Base-by-base conservation (phyloP, 2,888 invertebrate genomes). In the Keiferia lycopersicella region DNA sequence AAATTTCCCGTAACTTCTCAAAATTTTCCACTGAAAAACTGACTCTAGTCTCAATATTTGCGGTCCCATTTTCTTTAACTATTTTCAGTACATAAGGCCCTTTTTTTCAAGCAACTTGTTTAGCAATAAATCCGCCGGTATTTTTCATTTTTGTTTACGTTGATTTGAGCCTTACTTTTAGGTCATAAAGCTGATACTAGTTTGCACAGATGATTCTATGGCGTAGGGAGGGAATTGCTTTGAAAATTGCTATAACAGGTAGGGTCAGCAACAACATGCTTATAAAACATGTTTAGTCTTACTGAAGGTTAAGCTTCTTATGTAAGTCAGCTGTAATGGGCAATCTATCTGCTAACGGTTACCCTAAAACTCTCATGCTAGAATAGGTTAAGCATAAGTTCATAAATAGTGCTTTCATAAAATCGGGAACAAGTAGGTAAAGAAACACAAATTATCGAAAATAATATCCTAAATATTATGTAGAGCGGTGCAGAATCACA, bases 1-100 rank as follows among this genome's bases (percentile, higher is more conserved):
- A 82, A 76, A 69, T 67, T 26, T 56, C n/a, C 30, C 34, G 14
- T 16, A 56, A 34, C 56, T 34, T 11, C 3, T 6, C 14, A 30
- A 2, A n/a, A 3, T 10, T n/a, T 6, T 16, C 10, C 56, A 56
- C n/a, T 34, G n/a, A 6, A 34, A 56, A 34, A 34, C 11, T 14
- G 26, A 56, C 56, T 30, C 16, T 56, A 56, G 2, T 4, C 34
- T n/a, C 26, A n/a, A 34, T 11, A 16, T 56, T 34, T 30, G 30
- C 26, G 34, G 2, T 16, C 30, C 7, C 1, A 56, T 56, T 56
- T 53, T 14, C 26, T 53, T 26, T 11, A 12, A 26, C 3, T 2
- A 14, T 11, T 53, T 22, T 14, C 14, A 22, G 2, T 7, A 26
- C 51, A 12, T 26, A 53, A 22, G 51, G 12, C 22, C 12, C 12